These are phyloP conservation scores for Sminthurinus aureus DNA, from an alignment of 2,888 invertebrate species.

Conservation along the genomic window DNA sequence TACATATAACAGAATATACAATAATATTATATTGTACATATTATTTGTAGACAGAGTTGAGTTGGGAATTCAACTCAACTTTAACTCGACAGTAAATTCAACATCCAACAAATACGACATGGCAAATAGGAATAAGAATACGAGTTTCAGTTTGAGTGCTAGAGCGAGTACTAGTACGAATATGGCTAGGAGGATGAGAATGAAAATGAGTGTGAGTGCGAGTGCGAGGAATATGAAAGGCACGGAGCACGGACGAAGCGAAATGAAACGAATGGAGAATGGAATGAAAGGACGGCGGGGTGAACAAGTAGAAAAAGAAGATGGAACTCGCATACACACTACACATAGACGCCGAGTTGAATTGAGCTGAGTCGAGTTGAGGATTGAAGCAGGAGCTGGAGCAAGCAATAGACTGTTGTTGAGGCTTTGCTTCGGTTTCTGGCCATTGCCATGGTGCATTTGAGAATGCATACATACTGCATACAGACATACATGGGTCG, in stretches of 20 bases:
- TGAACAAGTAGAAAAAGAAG: conserved; percentile 2
- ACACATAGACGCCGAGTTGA: background rate
- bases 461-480: background rate
- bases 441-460: background rate
- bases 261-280: background rate
- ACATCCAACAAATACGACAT: background rate
- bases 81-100: background rate
- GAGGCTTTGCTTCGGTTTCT: background rate
- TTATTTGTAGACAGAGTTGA: no score
- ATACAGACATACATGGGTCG: background rate
- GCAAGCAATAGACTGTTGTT: background rate
- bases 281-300: background rate
- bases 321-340: background rate
- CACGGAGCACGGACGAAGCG: background rate
- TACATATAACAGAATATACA: no score
- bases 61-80: background rate
- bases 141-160: no score
- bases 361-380: background rate
- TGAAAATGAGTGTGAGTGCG: no score
- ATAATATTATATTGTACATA: no score
- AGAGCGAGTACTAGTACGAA: no score
- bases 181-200: no score
- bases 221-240: background rate
- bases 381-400: background rate
- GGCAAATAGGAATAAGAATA: no score